phyloP scores from a whole-genome alignment of 2,888 invertebrate genomes.

The Nymphalis urticae region DNA sequence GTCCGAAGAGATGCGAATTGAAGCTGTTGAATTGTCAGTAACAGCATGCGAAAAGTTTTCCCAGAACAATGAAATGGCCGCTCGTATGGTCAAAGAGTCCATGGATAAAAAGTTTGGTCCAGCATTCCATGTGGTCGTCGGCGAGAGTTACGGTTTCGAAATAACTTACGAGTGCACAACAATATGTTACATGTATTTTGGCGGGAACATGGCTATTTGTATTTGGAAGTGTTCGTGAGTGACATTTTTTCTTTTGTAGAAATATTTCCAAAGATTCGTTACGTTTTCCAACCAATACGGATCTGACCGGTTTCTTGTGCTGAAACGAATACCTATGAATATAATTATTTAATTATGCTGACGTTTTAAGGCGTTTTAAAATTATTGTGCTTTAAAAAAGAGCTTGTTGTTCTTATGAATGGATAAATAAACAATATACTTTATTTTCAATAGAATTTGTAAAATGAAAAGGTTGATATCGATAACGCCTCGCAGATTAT shows the following conservation, averaged over 20 bases:
- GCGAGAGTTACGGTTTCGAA: slow-evolving; percentile 97
- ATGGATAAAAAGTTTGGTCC: slow-evolving; percentile 98
- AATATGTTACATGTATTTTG: slow-evolving; percentile 93
- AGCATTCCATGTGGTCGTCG: slow-evolving; percentile 97
- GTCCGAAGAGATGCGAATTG: slow-evolving; percentile 94
- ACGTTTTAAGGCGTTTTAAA: neutral
- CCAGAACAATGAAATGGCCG: slow-evolving; percentile 93
- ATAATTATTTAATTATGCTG: neutral
- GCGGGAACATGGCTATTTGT: slow-evolving; percentile 93
- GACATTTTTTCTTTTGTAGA: slow-evolving; percentile 9
- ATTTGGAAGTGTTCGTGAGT: slow-evolving; percentile 92
- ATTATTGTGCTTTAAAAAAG: slow-evolving; percentile 9
- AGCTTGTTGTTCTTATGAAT: neutral
- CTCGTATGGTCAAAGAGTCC: slow-evolving; percentile 95
- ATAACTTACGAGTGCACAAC: slow-evolving; percentile 94
- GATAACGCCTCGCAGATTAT: neutral
- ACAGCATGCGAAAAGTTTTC: slow-evolving; percentile 96
- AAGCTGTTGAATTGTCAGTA: slow-evolving; percentile 94
- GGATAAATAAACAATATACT: neutral
- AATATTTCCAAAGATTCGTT: slow-evolving; percentile 12
- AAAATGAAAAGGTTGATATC: neutral
- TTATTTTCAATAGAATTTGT: neutral
- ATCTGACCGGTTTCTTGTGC: slow-evolving; percentile 18
- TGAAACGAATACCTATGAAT: slow-evolving; percentile 1
- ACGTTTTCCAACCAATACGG: slow-evolving; percentile 11